Conservation (phyloP, 2,797 vertebrate species). For the Scomberomorus guttatus region DNA sequence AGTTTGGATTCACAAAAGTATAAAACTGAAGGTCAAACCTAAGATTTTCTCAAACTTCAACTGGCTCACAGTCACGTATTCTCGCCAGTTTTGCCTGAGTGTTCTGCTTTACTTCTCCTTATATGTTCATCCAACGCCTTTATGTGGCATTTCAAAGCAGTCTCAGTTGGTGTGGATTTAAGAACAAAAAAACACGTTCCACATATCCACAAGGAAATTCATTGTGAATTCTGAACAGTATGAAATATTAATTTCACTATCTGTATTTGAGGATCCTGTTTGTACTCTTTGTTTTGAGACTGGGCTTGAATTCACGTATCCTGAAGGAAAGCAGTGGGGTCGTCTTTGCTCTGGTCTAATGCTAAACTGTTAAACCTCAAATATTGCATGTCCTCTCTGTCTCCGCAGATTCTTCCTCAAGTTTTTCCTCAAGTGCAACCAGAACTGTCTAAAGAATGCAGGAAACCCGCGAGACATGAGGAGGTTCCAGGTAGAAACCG, state of each 20-base stretch:
- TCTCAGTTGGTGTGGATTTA: slow-evolving; percentile 39
- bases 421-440: slow-evolving; percentile 99
- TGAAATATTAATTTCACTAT: slow-evolving; percentile 56
- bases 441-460: slow-evolving; percentile 99
- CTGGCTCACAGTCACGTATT: slow-evolving; percentile 25
- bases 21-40: slow-evolving; percentile 47
- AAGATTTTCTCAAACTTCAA: slow-evolving; percentile 25
- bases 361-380: slow-evolving; percentile 42
- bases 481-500: slow-evolving; percentile 93
- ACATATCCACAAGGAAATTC: slow-evolving; percentile 44
- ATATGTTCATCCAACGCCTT: slow-evolving; percentile 33
- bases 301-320: slow-evolving; percentile 34
- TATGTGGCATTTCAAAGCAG: slow-evolving; percentile 49
- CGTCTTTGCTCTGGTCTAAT: slow-evolving; percentile 17
- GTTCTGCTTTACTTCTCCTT: slow-evolving; percentile 27
- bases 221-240: slow-evolving; percentile 43
- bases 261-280: slow-evolving; percentile 32
- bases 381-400: slow-evolving; percentile 40
- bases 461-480: slow-evolving; percentile 99
- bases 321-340: slow-evolving; percentile 11
- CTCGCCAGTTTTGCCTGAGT: slow-evolving; percentile 9
- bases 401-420: slow-evolving; percentile 97
- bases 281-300: slow-evolving; percentile 10
- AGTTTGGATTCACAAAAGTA: slow-evolving; percentile 27
- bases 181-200: slow-evolving; percentile 28